Conservation (phyloP, 2,888 invertebrate genomes). For the Protophormia terraenovae region DNA sequence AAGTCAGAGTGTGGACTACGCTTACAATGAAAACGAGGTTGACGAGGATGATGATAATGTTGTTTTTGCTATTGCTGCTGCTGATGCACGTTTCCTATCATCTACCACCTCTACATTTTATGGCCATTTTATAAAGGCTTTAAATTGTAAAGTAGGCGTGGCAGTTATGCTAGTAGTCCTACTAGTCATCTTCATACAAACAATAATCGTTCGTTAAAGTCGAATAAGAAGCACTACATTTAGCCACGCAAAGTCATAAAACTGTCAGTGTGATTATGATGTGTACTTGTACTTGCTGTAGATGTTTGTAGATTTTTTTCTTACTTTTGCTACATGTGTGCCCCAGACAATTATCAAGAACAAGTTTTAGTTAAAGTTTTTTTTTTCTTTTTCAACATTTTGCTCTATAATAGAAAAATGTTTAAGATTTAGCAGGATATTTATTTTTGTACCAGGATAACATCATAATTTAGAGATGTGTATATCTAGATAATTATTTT, state of each 20-base stretch:
- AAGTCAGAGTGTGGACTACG: neutral
- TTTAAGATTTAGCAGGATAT: conserved; percentile 47
- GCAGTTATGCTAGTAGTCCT: conserved; percentile 51
- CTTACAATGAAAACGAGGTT: too few relatives aligned
- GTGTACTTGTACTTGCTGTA: conserved; percentile 34
- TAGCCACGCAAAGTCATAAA: conserved; percentile 68
- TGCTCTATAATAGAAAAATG: neutral
- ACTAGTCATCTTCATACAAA: conserved; percentile 40
- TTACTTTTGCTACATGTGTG: conserved; percentile 4
- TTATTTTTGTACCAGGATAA: conserved; percentile 56
- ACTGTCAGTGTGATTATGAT: conserved; percentile 69
- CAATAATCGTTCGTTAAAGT: conserved; percentile 32
- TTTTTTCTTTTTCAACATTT: neutral
- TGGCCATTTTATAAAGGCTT: conserved; percentile 58
- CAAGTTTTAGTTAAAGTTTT: conserved; percentile 33
- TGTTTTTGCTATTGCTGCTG: conserved; percentile 14
- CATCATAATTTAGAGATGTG: conserved; percentile 55
- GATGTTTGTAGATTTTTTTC: neutral
- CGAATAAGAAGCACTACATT: conserved; percentile 63
- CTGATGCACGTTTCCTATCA: conserved; percentile 54
- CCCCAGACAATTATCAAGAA: conserved; percentile 55
- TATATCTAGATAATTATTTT: conserved; percentile 49
- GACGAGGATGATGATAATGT: conserved; percentile 1
- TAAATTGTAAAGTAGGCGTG: conserved; percentile 68
- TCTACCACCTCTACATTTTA: conserved; percentile 27